A percentile compares a stretch with the other conserved stretches of the same genome.
phyloP scores from a whole-genome alignment of 37 sponge, comb jelly and placozoan species.

The Mnemiopsis leidyi region DNA sequence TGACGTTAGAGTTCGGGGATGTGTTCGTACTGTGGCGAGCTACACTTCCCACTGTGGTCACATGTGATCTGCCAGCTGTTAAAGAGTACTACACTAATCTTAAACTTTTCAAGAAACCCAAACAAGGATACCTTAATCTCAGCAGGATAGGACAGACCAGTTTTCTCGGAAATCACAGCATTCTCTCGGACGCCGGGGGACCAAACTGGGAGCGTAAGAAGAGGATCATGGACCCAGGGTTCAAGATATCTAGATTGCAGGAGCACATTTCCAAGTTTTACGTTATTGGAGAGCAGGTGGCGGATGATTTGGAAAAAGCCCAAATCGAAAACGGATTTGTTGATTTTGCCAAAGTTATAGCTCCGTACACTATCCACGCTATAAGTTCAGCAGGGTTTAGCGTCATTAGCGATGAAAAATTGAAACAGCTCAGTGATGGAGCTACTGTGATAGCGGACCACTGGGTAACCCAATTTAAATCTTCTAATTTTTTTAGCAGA shows the following conservation, averaged over 20 bases:
- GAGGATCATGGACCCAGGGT: not conserved
- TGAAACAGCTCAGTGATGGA: not conserved
- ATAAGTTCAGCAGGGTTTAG: not conserved
- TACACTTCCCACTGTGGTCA: not conserved
- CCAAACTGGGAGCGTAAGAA: constrained; percentile 9
- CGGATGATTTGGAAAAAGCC: not conserved
- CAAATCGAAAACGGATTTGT: not conserved
- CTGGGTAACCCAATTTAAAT: not conserved
- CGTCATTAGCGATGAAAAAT: not conserved
- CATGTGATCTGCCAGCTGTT: not conserved
- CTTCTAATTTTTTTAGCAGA: not conserved
- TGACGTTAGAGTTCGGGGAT: not conserved
- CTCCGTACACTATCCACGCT: constrained; percentile 7
- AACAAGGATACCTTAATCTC: not conserved
- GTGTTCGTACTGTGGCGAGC: not conserved
- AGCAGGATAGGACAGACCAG: not conserved
- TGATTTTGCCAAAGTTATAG: not conserved
- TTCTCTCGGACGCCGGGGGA: not conserved
- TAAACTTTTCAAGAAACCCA: not conserved
- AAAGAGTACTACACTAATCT: not conserved
- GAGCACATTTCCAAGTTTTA: not conserved
- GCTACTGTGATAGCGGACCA: not conserved
- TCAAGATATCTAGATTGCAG: not conserved
- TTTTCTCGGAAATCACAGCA: constrained; percentile 6
- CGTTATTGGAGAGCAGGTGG: constrained; percentile 4